Evolutionary conservation across 2,797 vertebrate species (phyloP).

Genomic region (Atherinosoma microstoma): DNA sequence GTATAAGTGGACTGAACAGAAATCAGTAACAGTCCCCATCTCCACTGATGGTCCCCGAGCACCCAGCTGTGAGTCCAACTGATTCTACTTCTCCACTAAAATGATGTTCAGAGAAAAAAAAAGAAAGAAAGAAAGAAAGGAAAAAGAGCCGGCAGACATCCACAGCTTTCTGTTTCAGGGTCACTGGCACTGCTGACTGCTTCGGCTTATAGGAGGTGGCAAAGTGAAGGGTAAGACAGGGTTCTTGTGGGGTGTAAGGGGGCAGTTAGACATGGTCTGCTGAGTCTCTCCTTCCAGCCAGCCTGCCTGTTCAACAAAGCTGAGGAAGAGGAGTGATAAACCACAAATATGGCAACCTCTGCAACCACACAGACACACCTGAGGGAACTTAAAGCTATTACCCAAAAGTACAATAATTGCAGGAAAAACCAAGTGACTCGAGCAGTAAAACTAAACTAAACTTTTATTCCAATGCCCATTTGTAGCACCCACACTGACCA

Average conservation of each 20-base stretch:
- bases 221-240: slow-evolving; percentile 16
- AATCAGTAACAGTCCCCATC: slow-evolving; percentile 18
- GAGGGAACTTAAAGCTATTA: background rate
- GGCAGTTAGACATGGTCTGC: slow-evolving; percentile 36
- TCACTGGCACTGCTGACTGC: slow-evolving; percentile 48
- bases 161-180: slow-evolving; percentile 49
- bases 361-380: slow-evolving; percentile 16
- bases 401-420: background rate
- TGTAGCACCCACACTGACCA: background rate
- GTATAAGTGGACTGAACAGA: slow-evolving; percentile 27
- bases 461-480: slow-evolving; percentile 1
- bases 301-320: slow-evolving; percentile 5
- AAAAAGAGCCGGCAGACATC: slow-evolving; percentile 5
- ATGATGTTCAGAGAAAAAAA: slow-evolving; percentile 14
- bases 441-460: slow-evolving; percentile 4
- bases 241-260: slow-evolving; percentile 4
- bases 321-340: slow-evolving; percentile 31
- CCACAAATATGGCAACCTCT: slow-evolving; percentile 30
- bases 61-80: slow-evolving; percentile 42
- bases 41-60: slow-evolving; percentile 22
- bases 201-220: slow-evolving; percentile 34
- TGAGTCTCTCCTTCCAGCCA: slow-evolving; percentile 36
- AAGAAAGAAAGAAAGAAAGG: background rate
- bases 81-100: slow-evolving; percentile 39
- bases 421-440: background rate